Base-by-base conservation (phyloP, 2,113 vertebrate species). In the Dromiciops gliroides region DNA sequence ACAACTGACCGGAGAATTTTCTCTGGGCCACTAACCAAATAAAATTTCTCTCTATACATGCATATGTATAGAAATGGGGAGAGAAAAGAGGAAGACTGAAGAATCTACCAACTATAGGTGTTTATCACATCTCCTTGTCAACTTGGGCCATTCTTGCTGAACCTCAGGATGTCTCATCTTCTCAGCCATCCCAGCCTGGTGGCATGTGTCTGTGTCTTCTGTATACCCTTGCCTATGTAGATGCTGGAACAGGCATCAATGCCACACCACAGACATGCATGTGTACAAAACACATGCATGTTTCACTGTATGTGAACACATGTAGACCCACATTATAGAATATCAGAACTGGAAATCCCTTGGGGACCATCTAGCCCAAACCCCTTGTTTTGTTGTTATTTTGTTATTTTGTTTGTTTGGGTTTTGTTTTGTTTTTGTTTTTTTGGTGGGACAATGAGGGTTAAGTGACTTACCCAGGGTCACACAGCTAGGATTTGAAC, bases 1-100 rank as follows among this genome's bases (percentile, higher is more conserved):
- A 94, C 96, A 96, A 97, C 95, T 97, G 98, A 97, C 98, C 97
- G 96, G 96, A 91, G 96, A 96, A 96, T 97, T 97, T 97, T 97
- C 97, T 97, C 93, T 47, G 94, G 96, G 93, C 95, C 97, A 95
- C 94, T 93, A 93, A 95, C 52, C 0, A 53, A 95, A 94, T 92
- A 88, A 97, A 91, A 95, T 51, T 56, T 94, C 52, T 83, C 90
- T 94, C 26, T 19, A 95, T 93, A 94, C 93, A 44, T 47, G 89
- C 48, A 92, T 93, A 91, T 51, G 67, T 83, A 83, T 83, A 83
- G 22, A 83, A 83, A 83, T 44, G 67, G 67, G 7, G 16, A 83
- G 67, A 83, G 67, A 44, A 83, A 23, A 83, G 16, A 0, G 3
- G 23, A 53, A 92, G 14, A 0, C 12, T 6, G 52, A 88, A 28